phyloP scores from a whole-genome alignment of 2,888 invertebrate genomes.

The Ceriagrion tenellum region DNA sequence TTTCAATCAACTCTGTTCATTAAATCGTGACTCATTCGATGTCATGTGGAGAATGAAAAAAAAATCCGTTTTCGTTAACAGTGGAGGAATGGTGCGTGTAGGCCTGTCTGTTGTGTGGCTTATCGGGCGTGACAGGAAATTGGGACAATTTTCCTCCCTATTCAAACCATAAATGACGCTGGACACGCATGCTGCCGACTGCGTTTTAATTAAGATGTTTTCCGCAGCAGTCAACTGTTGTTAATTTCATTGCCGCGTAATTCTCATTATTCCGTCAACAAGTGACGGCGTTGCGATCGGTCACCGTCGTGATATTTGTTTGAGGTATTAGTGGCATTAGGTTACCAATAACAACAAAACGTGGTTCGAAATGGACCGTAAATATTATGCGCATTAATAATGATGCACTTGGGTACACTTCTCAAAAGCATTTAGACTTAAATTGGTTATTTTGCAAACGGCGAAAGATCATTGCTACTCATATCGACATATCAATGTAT shows the following conservation, averaged over 20 bases:
- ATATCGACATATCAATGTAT: too few species aligned
- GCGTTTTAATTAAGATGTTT: not conserved
- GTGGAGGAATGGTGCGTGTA: not conserved
- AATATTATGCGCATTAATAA: too few species aligned
- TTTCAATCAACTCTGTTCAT: not conserved
- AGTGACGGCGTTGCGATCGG: not conserved
- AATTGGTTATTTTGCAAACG: too few species aligned
- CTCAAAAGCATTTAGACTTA: too few species aligned
- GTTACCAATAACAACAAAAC: too few species aligned
- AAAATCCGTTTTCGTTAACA: not conserved
- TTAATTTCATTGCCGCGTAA: not conserved
- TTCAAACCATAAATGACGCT: not conserved
- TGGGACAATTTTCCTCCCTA: not conserved
- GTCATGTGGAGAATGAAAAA: not conserved
- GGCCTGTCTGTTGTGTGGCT: not conserved
- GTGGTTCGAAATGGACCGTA: too few species aligned
- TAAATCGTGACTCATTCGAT: not conserved
- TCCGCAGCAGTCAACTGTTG: not conserved
- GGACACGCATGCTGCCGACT: not conserved
- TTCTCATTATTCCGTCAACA: not conserved
- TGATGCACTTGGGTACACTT: too few species aligned
- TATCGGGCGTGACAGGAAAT: not conserved
- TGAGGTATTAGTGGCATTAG: too few species aligned
- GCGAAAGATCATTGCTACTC: too few species aligned
- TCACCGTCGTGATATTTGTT: too few species aligned